A percentile compares a stretch with the other conserved stretches of the same genome.
These are phyloP conservation scores for Microplitis manilae DNA, from an alignment of 2,888 invertebrate species.

Conservation along the genomic window DNA sequence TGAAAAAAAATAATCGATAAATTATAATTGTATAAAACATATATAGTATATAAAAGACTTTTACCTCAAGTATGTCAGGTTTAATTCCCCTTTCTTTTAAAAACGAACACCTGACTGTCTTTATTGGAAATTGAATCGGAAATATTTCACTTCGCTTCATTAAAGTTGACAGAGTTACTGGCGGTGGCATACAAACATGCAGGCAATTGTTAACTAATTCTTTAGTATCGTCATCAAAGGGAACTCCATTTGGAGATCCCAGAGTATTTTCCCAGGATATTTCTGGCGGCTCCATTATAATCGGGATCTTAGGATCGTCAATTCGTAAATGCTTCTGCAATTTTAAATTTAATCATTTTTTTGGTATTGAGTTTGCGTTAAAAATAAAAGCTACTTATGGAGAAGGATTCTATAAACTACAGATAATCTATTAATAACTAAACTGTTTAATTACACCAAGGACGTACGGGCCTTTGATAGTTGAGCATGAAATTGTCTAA, in stretches of 20 bases:
- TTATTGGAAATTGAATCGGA: conserved; percentile 69
- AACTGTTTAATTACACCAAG: conserved; percentile 61
- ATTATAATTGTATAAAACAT: neutral
- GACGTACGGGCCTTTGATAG: conserved; percentile 63
- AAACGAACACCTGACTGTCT: conserved; percentile 61
- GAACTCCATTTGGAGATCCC: conserved; percentile 65
- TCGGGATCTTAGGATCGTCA: conserved; percentile 48
- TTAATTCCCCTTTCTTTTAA: conserved; percentile 61
- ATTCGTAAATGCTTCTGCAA: conserved; percentile 34
- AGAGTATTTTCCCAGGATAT: conserved; percentile 67
- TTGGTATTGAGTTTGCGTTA: neutral
- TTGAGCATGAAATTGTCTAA: conserved; percentile 67
- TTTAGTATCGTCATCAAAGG: conserved; percentile 66
- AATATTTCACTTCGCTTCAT: conserved; percentile 68
- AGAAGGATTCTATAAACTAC: conserved; percentile 48
- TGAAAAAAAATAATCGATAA: conserved; percentile 43
- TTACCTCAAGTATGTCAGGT: conserved; percentile 60
- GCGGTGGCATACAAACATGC: conserved; percentile 57
- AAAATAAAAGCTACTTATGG: neutral
- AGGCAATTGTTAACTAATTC: conserved; percentile 60
- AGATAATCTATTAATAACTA: conserved; percentile 63
- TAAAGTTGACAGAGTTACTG: conserved; percentile 60
- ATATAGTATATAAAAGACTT: no score
- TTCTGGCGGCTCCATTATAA: conserved; percentile 62
- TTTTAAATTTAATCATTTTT: neutral